Base-by-base conservation (phyloP, 2,113 vertebrate species). In the Panthera uncia region DNA sequence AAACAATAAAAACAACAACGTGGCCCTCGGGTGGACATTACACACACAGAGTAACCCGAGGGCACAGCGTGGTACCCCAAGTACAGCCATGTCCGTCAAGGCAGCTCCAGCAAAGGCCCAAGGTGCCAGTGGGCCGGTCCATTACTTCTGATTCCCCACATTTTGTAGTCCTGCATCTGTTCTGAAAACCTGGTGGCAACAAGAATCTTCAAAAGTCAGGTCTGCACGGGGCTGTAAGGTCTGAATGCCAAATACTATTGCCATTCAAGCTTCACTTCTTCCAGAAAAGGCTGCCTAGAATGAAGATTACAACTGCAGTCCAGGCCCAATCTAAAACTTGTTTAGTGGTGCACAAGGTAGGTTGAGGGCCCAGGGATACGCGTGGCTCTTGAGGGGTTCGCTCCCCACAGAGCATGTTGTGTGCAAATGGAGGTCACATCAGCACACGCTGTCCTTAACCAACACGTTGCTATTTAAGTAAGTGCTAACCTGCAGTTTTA, bases 401-500 rank as follows among this genome's bases (percentile, higher is more conserved):
- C 87, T 95, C 85, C 96, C 89, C 95, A 18, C 0, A 6, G 41
- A 79, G 74, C 78, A 81, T 31, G n/a, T 45, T 69, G 94, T 0
- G 2, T 69, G 93, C 38, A 86, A 66, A 89, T 9, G 7, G 87
- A 97, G 97, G 94, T 95, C 91, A 92, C 29, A 89, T 94, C 83
- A 96, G 68, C 27, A 7, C 16, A 19, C 2, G 66, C 48, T 45
- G 38, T 85, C 81, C 84, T 89, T 87, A 82, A 92, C 63, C 93
- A 94, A 86, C 14, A 1, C 1, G 0, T 0, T 91, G 57, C 71
- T 95, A 15, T 85, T 95, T 89, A 97, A 96, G 76, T 95, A 16
- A 98, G 82, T 41, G 79, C 91, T 86, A 93, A 73, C 80, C 89
- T 69, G 82, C 57, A 57, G 83, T 73, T 92, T 96, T 31, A 78